Evolutionary conservation across 2,797 vertebrate genomes (phyloP).

Genomic region (Cossypha polioptera): DNA sequence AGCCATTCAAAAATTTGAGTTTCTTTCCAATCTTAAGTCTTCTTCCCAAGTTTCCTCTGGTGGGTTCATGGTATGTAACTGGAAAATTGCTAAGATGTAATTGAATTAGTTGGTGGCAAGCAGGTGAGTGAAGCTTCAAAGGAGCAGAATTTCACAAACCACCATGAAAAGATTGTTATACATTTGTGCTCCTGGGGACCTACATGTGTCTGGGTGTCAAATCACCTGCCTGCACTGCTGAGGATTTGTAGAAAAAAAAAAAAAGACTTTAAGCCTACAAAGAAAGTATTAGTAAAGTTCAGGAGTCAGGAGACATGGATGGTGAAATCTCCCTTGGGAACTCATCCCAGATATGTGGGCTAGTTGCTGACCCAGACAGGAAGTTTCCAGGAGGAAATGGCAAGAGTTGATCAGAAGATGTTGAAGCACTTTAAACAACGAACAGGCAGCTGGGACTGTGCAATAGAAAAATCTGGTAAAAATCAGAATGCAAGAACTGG

Average conservation of each 20-base stretch:
- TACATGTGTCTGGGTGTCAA: not conserved
- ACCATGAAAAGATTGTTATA: not conserved
- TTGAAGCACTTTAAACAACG: not conserved
- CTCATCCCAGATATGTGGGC: not conserved
- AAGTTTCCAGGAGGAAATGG: not conserved
- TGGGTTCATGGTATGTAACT: not conserved
- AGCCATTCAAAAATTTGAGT: not conserved
- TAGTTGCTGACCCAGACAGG: not conserved
- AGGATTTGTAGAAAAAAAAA: not conserved
- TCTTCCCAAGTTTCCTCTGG: not conserved
- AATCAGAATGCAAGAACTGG: not conserved
- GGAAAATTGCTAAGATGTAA: not conserved
- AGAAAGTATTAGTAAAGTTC: not conserved
- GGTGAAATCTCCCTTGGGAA: not conserved
- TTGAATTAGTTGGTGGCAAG: not conserved
- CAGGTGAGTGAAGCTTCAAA: not conserved
- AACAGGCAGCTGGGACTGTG: not conserved
- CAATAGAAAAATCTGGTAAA: not conserved
- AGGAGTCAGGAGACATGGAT: not conserved
- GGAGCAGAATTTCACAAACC: not conserved
- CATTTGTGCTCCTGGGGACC: not conserved
- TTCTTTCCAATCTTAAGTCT: not conserved
- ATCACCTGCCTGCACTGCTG: not conserved
- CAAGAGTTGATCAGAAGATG: not conserved
- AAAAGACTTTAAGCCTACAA: not conserved